Evolutionary conservation across 2,888 invertebrate species (phyloP), one percentile per base, ranked within the genome.

Genomic region (Drosophila macrospina): DNA sequence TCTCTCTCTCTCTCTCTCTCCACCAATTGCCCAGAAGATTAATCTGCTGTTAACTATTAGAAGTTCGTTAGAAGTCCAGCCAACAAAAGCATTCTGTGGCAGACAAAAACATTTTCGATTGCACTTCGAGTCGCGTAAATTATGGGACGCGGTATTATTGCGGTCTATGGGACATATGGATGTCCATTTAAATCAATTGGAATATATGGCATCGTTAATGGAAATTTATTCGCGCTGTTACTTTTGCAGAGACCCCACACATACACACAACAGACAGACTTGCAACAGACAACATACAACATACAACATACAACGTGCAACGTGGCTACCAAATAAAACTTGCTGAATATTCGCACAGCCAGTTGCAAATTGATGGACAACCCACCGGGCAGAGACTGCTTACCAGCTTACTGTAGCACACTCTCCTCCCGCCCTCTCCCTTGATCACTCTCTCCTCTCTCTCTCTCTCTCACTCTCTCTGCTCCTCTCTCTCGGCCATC

Each of bases 171-270:
- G 50, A 74, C 80, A 78, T 62, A 79, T 80, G 80, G 70, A 67
- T 61, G 63, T 66, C 83, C 80, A 88, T 89, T 90, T 91, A 90
- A 90, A 90, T 90, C 91, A 90, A 91, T 90, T 88, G 69, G 82
- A 78, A 89, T 84, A 84, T 87, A 86, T 85, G 80, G 82, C 83
- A 79, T 78, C 86, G 86, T 86, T 86, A 89, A 85, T 86, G 89
- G 82, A 89, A 89, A 90, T 90, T 90, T 88, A 90, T 90, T 72
- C 71, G 80, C 71, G 80, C 80, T 75, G 79, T 85, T 74, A 70
- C 72, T 74, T 36, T 45, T 6, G 16, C 57, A 56, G 57, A 76
- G 70, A 77, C 60, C 75, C 61, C 63, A 71, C 71, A 64, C 30
- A 47, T 8, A 13, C 30, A 13, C 30, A 5, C 0, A 15, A 66